Percentiles rank a stretch among this genome's conserved stretches.
These are phyloP conservation scores for Siniperca knerii DNA, from an alignment of 2,113 vertebrate genomes.

Conservation along the genomic window DNA sequence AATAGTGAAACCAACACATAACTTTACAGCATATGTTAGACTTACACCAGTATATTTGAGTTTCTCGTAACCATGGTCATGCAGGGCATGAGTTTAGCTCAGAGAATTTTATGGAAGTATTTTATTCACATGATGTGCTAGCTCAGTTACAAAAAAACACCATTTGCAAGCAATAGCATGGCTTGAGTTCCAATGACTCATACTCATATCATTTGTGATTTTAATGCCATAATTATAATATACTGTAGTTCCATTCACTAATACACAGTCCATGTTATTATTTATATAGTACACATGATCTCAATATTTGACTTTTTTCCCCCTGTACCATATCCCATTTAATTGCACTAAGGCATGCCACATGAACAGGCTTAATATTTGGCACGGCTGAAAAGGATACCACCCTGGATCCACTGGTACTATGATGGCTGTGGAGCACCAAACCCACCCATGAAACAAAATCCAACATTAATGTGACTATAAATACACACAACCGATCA, in stretches of 20 bases:
- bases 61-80: neutral
- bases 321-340: conserved; percentile 1
- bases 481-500: conserved; percentile 63
- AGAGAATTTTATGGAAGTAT: neutral
- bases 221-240: neutral
- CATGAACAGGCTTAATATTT: conserved; percentile 26
- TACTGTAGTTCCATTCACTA: neutral
- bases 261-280: neutral
- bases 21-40: neutral
- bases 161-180: neutral
- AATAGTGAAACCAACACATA: neutral
- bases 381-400: conserved; percentile 22
- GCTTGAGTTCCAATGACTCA: neutral
- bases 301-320: neutral
- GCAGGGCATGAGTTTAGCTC: neutral
- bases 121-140: neutral
- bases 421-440: conserved; percentile 52
- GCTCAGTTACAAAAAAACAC: neutral
- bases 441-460: conserved; percentile 46
- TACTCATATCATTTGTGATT: neutral
- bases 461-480: conserved; percentile 47
- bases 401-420: conserved; percentile 44
- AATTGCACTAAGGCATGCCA: neutral
- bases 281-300: neutral
- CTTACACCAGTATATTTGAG: neutral